phyloP scores from a whole-genome alignment of 2,113 vertebrate genomes.

The Heteronetta atricapilla region DNA sequence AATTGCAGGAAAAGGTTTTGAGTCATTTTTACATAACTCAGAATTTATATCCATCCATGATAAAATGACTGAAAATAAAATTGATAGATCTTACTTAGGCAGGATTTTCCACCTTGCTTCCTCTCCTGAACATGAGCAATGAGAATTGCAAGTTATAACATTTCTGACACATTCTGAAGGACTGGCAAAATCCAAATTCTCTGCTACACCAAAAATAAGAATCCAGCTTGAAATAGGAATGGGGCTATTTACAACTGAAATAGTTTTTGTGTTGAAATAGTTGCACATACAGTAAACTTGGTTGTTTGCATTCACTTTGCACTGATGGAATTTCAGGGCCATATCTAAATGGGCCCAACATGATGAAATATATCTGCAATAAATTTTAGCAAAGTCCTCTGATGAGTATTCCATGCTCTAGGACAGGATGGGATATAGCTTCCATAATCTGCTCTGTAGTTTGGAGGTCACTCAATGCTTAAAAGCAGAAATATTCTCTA shows the following conservation, averaged over 20 bases:
- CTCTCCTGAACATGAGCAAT: background rate
- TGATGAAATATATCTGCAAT: background rate
- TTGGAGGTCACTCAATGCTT: background rate
- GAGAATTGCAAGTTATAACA: background rate
- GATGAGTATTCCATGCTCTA: background rate
- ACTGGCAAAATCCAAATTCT: background rate
- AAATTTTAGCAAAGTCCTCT: background rate
- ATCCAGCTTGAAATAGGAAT: background rate
- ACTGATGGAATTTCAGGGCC: background rate
- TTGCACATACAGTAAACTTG: background rate
- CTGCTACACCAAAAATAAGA: background rate
- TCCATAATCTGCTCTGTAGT: background rate
- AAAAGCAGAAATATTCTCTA: background rate
- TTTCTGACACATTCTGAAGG: background rate
- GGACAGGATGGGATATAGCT: background rate
- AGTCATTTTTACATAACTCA: background rate
- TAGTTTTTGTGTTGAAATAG: background rate
- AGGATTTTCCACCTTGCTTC: background rate
- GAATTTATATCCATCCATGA: background rate
- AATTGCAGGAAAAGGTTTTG: background rate
- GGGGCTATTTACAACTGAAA: background rate
- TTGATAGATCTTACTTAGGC: background rate
- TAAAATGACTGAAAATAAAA: constrained; percentile 13
- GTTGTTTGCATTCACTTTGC: background rate
- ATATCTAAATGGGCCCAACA: background rate